Percentiles rank a stretch among this genome's conserved stretches.
phyloP scores from a whole-genome alignment of 2,888 invertebrate species.

The Perizoma flavofasciatum region DNA sequence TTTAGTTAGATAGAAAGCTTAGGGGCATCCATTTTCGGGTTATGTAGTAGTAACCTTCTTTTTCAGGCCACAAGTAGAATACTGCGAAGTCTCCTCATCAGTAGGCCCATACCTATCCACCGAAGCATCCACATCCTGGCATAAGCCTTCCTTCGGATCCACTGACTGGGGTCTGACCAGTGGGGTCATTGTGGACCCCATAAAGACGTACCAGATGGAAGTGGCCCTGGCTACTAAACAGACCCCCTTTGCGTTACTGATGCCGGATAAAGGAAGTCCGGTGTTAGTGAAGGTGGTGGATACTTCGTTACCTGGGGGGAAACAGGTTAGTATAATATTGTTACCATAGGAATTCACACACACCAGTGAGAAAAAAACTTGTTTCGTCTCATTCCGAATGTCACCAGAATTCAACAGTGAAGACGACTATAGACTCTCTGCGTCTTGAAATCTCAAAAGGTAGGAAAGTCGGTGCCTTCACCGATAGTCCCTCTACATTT shows the following conservation, averaged over 20 bases:
- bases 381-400: no score
- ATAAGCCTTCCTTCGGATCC: conserved; percentile 41
- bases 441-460: no score
- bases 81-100: conserved; percentile 73
- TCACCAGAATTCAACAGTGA: no score
- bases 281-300: conserved; percentile 87
- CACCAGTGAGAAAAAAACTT: no score
- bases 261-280: conserved; percentile 86
- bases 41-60: not conserved
- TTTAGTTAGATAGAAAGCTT: no score
- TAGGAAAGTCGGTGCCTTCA: no score
- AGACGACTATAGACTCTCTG: no score
- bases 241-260: conserved; percentile 88
- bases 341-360: no score
- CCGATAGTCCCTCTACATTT: no score
- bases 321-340: conserved; percentile 71
- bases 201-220: conserved; percentile 88
- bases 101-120: conserved; percentile 60
- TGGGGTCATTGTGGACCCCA: conserved; percentile 87
- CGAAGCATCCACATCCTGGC: conserved; percentile 39
- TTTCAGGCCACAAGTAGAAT: conserved; percentile 54
- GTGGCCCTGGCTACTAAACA: conserved; percentile 85
- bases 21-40: no score
- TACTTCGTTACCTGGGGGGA: conserved; percentile 73
- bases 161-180: conserved; percentile 50